Percentiles rank a stretch among this genome's conserved stretches.
Evolutionary conservation across 1,140 invertebrate genomes (phyloP).

Genomic region (Halictus rubicundus): DNA sequence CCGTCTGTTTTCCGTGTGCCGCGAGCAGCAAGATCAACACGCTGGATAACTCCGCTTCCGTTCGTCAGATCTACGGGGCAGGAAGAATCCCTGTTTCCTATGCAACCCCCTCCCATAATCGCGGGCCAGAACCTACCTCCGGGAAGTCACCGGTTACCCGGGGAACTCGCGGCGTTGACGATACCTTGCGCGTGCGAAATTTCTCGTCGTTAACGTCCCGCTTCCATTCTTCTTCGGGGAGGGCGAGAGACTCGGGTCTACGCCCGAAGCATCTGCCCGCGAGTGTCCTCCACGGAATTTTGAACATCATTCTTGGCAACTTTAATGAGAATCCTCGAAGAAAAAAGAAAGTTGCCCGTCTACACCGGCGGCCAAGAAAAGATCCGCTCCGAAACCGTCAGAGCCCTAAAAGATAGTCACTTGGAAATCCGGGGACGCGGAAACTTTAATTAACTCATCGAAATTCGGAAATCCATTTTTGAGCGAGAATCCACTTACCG

Average conservation of each 20-base stretch:
- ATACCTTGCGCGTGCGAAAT: constrained; percentile 33
- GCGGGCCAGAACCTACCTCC: constrained; percentile 5
- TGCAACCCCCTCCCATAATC: background rate
- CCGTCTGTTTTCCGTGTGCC: background rate
- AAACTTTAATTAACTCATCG: too few relatives aligned
- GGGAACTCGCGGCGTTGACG: background rate
- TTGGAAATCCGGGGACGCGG: too few relatives aligned
- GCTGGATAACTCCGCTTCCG: constrained; percentile 32
- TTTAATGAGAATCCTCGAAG: background rate
- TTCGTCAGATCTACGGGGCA: constrained; percentile 34
- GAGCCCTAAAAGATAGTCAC: too few relatives aligned
- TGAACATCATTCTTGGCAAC: background rate
- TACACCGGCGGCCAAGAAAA: background rate
- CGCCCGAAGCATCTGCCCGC: constrained; percentile 1
- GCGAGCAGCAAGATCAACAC: constrained; percentile 33
- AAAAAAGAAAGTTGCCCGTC: background rate
- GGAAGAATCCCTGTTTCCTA: constrained; percentile 39
- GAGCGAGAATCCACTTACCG: too few relatives aligned
- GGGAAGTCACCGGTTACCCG: constrained; percentile 40
- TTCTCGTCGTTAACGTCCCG: constrained; percentile 35
- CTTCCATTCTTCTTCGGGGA: constrained; percentile 12
- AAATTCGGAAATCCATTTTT: too few relatives aligned
- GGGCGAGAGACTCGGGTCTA: background rate
- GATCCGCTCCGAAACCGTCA: background rate
- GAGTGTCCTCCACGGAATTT: background rate